Percentiles rank a stretch among this genome's conserved stretches.
These are phyloP conservation scores for Caenorhabditis japonica DNA, from an alignment of 2,888 invertebrate genomes.

Conservation along the genomic window DNA sequence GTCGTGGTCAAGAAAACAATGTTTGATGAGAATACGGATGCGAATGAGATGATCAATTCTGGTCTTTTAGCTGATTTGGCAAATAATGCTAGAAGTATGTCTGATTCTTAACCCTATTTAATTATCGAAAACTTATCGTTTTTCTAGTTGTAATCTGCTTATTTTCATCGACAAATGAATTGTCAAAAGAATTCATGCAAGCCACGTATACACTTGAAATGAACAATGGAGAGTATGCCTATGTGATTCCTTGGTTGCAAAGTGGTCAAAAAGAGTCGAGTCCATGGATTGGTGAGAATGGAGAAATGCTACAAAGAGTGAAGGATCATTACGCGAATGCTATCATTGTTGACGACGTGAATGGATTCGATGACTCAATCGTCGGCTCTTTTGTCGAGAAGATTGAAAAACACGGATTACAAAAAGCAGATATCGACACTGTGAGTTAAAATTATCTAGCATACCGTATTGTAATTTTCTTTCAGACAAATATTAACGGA, in stretches of 20 bases:
- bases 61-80: constrained; percentile 70
- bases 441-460: constrained; percentile 8
- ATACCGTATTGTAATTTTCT: neutral
- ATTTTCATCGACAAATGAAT: constrained; percentile 75
- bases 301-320: constrained; percentile 72
- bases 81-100: constrained; percentile 69
- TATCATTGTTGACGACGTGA: constrained; percentile 76
- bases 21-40: constrained; percentile 72
- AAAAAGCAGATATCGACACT: constrained; percentile 70
- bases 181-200: constrained; percentile 75
- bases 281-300: constrained; percentile 73
- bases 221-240: constrained; percentile 73
- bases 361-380: constrained; percentile 75
- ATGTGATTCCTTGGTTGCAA: constrained; percentile 74
- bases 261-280: constrained; percentile 59
- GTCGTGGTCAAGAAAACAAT: constrained; percentile 70
- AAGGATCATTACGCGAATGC: constrained; percentile 74
- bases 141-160: constrained; percentile 73
- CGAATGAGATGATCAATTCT: constrained; percentile 67
- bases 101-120: neutral
- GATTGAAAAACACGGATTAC: constrained; percentile 71
- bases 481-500: constrained; percentile 72
- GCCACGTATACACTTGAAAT: constrained; percentile 62
- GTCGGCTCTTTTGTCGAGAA: constrained; percentile 69
- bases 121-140: too few species aligned